These are phyloP conservation scores for Porites divaricata DNA, from an alignment of 92 coral and sea anemone species.

Conservation along the genomic window DNA sequence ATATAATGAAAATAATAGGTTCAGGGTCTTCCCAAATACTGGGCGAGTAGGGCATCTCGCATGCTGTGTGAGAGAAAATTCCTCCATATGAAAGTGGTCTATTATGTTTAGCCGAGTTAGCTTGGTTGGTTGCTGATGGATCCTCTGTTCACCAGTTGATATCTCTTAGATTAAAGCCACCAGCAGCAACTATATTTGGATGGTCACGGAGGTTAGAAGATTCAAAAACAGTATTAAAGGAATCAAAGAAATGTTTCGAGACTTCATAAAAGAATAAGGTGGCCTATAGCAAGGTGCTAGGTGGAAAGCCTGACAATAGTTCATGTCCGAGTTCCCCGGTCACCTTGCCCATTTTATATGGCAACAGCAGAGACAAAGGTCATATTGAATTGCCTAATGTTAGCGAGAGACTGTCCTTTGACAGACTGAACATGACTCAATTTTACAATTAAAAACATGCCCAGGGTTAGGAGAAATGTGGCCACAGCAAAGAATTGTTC, in stretches of 20 bases:
- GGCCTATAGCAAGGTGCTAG: conserved; percentile 43
- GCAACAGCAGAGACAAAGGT: too few species aligned
- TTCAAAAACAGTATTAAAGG: conserved; percentile 23
- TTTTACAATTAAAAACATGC: background rate
- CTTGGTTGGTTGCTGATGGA: conserved; percentile 9
- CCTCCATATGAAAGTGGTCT: too few species aligned
- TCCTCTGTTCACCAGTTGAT: conserved; percentile 47
- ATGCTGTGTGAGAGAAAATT: too few species aligned
- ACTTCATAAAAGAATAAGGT: conserved; percentile 43
- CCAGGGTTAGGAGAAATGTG: conserved; percentile 30
- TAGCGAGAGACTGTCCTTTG: too few species aligned
- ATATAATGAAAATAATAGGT: conserved; percentile 34
- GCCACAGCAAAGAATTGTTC: conserved; percentile 14
- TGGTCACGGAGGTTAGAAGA: conserved; percentile 33
- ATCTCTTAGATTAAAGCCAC: conserved; percentile 59
- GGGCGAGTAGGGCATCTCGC: too few species aligned
- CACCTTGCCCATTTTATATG: background rate
- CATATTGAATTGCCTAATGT: too few species aligned
- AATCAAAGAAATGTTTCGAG: conserved; percentile 44
- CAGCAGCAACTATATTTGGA: conserved; percentile 48
- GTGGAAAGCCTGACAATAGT: conserved; percentile 36
- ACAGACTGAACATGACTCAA: too few species aligned
- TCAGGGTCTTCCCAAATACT: too few species aligned
- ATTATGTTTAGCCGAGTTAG: too few species aligned
- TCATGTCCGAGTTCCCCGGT: too few species aligned